Conservation (phyloP, 2,888 invertebrate species). For the Ceramica pisi region DNA sequence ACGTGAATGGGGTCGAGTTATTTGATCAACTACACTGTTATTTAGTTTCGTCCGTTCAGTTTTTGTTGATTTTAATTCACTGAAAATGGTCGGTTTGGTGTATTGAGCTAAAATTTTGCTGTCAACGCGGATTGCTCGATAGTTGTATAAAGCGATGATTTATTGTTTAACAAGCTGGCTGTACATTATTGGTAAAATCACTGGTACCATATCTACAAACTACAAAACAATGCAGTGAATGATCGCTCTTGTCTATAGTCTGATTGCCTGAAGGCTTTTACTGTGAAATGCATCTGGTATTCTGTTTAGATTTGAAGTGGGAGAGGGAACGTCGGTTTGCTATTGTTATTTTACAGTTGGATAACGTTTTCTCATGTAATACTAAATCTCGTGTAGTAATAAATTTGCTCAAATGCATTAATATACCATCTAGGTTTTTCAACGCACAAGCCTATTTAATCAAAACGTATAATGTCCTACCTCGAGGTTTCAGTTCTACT, state of each 20-base stretch:
- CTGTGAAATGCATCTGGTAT: conserved; percentile 19
- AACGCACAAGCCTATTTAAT: not conserved
- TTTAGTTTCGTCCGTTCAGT: conserved; percentile 66
- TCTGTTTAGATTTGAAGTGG: conserved; percentile 16
- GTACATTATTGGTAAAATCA: conserved; percentile 48
- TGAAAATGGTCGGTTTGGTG: conserved; percentile 56
- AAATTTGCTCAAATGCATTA: not conserved
- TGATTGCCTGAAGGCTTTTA: conserved; percentile 41
- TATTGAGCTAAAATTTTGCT: conserved; percentile 35
- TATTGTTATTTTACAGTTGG: not conserved
- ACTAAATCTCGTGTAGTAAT: not conserved
- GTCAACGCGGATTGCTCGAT: conserved; percentile 35
- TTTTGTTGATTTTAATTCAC: conserved; percentile 69
- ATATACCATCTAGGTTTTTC: not conserved
- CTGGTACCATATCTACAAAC: conserved; percentile 23
- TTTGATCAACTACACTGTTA: conserved; percentile 70
- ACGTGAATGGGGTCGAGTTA: conserved; percentile 66
- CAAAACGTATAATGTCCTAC: not conserved
- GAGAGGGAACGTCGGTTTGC: not conserved
- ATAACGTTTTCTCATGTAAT: not conserved
- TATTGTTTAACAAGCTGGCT: conserved; percentile 47
- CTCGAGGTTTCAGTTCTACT: not conserved
- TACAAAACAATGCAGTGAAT: conserved; percentile 38
- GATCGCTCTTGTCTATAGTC: conserved; percentile 25
- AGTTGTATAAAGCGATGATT: conserved; percentile 40